Conservation (phyloP, 2,113 vertebrate genomes). For the Xiphophorus hellerii region DNA sequence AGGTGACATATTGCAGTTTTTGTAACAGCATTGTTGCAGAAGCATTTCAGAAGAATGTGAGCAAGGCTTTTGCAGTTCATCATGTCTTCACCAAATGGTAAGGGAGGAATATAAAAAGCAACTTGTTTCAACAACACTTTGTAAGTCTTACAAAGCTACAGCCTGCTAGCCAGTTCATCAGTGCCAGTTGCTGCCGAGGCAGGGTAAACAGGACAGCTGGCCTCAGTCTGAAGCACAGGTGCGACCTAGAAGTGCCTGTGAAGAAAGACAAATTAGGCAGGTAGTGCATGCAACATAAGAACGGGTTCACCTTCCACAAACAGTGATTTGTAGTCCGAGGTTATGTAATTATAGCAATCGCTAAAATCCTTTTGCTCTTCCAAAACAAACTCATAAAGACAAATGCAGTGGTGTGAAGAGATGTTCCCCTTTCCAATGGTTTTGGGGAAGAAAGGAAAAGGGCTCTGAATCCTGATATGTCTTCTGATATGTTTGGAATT, state of each 20-base stretch:
- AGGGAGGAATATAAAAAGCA: slow-evolving; percentile 13
- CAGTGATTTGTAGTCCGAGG: slow-evolving; percentile 8
- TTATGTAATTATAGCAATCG: slow-evolving; percentile 7
- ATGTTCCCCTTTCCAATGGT: slow-evolving; percentile 38
- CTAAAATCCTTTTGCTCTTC: neutral
- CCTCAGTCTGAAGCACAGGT: neutral
- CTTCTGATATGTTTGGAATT: neutral
- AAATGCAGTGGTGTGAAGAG: slow-evolving; percentile 51
- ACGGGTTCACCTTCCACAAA: slow-evolving; percentile 1
- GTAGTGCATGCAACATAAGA: neutral
- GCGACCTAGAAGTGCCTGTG: slow-evolving; percentile 8
- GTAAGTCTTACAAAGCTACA: slow-evolving; percentile 4
- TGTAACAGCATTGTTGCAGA: too few species aligned
- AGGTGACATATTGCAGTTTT: neutral
- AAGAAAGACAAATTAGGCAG: slow-evolving; percentile 9
- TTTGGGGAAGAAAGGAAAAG: rapidly evolving
- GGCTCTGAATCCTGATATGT: too few species aligned
- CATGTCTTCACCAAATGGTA: slow-evolving; percentile 16
- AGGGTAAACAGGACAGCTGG: slow-evolving; percentile 17
- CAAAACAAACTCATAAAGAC: slow-evolving; percentile 37
- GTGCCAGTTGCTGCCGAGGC: slow-evolving; percentile 23
- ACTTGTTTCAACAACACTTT: slow-evolving; percentile 1
- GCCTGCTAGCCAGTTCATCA: neutral
- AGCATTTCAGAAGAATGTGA: neutral
- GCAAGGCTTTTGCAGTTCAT: neutral